A percentile compares a stretch with the other conserved stretches of the same genome.
Evolutionary conservation across 2,113 vertebrate genomes (phyloP).

Genomic region (Megaceryle torquata): DNA sequence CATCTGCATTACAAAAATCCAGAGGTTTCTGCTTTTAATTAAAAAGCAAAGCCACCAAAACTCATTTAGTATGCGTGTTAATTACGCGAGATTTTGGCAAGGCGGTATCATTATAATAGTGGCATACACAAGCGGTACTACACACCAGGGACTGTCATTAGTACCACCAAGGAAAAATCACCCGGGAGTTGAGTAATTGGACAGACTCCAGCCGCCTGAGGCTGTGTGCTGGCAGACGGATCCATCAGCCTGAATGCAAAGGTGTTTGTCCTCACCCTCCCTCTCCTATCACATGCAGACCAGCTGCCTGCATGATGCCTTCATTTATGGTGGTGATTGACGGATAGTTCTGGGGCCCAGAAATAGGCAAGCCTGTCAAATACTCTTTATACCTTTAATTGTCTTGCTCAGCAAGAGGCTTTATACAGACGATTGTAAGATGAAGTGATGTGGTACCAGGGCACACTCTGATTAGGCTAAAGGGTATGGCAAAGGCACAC

Average conservation of each 20-base stretch:
- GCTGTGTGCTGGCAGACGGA: constrained; percentile 32
- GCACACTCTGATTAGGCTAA: background rate
- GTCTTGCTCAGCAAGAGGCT: background rate
- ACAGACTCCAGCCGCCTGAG: background rate
- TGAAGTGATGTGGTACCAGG: background rate
- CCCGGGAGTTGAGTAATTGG: constrained; percentile 33
- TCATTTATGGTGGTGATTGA: background rate
- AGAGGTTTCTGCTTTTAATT: constrained; percentile 39
- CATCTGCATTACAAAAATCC: background rate
- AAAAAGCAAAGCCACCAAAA: constrained; percentile 52
- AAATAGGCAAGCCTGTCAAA: background rate
- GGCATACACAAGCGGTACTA: background rate
- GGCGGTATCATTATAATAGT: constrained; percentile 25
- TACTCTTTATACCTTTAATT: background rate
- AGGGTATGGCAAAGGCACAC: background rate
- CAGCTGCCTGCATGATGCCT: constrained; percentile 4
- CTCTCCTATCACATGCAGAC: background rate
- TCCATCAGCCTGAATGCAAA: background rate
- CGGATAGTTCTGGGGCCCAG: background rate
- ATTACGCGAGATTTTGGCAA: constrained; percentile 50
- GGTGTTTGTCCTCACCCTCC: constrained; percentile 19
- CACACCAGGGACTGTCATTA: constrained; percentile 36
- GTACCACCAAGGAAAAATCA: constrained; percentile 3
- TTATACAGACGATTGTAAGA: background rate
- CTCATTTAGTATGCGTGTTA: constrained; percentile 45